phyloP scores from a whole-genome alignment of 2,113 vertebrate species.

The Festucalex cinctus region DNA sequence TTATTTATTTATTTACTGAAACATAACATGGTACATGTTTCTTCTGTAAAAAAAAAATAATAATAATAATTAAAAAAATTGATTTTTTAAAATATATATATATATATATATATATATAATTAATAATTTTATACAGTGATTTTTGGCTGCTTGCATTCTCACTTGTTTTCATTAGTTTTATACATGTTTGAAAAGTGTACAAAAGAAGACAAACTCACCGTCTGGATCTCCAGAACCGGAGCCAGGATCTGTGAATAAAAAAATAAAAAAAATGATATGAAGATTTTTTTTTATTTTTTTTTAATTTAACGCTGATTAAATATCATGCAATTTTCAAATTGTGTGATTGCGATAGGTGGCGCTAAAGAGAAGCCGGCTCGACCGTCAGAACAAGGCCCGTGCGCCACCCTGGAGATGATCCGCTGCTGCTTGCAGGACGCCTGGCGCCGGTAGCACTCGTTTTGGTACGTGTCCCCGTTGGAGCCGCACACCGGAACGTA shows the following conservation, averaged over 20 bases:
- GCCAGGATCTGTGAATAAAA: constrained; percentile 58
- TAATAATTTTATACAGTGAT: too few species aligned
- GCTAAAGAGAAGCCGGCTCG: constrained; percentile 35
- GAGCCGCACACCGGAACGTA: constrained; percentile 94
- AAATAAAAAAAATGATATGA: background rate
- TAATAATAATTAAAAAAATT: too few species aligned
- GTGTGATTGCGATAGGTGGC: background rate
- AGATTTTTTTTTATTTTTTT: too few species aligned
- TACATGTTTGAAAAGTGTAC: background rate
- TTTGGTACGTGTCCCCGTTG: constrained; percentile 96
- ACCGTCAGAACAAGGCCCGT: constrained; percentile 88
- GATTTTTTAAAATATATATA: too few species aligned
- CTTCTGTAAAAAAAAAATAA: too few species aligned
- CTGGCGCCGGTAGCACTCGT: constrained; percentile 90
- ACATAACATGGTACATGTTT: too few species aligned
- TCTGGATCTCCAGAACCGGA: constrained; percentile 67
- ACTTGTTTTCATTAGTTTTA: too few species aligned
- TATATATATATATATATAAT: too few species aligned
- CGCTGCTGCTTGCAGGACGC: constrained; percentile 92
- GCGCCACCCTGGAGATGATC: constrained; percentile 82
- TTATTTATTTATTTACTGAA: too few species aligned
- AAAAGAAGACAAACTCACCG: constrained; percentile 39
- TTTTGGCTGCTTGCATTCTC: too few species aligned
- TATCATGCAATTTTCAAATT: too few species aligned
- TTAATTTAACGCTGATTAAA: too few species aligned